Percentiles rank a stretch among this genome's conserved stretches.
Evolutionary conservation across 1,140 invertebrate species (phyloP).

Genomic region (Heliconius hewitsoni): DNA sequence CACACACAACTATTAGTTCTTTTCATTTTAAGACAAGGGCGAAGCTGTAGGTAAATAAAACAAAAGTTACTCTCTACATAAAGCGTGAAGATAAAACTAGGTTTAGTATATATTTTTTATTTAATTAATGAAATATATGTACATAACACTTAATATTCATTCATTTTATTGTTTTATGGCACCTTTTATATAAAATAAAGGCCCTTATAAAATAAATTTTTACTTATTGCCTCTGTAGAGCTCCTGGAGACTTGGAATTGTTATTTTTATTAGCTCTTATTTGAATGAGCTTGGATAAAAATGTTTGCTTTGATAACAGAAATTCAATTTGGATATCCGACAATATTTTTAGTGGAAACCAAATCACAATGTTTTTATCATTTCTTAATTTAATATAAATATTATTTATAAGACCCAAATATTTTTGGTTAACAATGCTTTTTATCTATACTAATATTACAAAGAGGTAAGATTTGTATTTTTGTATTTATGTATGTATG

Average conservation of each 20-base stretch:
- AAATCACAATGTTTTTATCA: not conserved
- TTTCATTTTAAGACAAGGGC: no score
- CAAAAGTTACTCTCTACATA: no score
- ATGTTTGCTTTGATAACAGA: slow-evolving; percentile 4
- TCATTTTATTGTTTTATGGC: not conserved
- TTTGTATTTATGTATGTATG: no score
- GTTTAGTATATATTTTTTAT: not conserved
- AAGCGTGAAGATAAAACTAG: no score
- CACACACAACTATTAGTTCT: no score
- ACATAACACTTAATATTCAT: not conserved
- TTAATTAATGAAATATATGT: not conserved
- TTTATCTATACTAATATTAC: no score
- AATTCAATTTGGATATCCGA: slow-evolving; percentile 4
- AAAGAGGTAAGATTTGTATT: no score
- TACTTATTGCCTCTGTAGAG: not conserved
- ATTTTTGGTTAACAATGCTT: no score
- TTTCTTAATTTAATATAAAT: not conserved
- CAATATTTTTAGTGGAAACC: not conserved
- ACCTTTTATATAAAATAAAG: not conserved
- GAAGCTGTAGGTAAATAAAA: no score
- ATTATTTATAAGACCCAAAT: not conserved
- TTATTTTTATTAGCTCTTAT: slow-evolving; percentile 17
- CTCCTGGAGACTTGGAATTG: not conserved
- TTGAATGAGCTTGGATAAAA: slow-evolving; percentile 2
- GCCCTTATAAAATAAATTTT: not conserved